Percentiles rank a stretch among this genome's conserved stretches.
Evolutionary conservation across 2,888 invertebrate species (phyloP).

Genomic region (Synanthedon vespiformis): DNA sequence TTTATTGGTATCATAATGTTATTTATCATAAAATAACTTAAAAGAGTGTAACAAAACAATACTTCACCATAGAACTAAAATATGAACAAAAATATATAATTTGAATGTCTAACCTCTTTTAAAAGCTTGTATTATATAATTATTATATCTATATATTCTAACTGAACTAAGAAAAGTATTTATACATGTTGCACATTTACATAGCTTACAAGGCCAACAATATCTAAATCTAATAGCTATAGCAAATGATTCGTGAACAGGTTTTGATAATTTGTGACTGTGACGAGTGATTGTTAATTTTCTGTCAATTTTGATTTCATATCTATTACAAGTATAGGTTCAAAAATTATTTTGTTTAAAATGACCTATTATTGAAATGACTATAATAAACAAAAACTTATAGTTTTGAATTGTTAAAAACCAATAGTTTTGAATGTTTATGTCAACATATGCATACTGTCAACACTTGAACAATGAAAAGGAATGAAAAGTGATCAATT

Average conservation of each 20-base stretch:
- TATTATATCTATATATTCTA: conserved; percentile 4
- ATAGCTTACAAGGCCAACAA: conserved; percentile 54
- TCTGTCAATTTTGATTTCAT: background rate
- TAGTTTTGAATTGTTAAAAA: background rate
- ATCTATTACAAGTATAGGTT: background rate
- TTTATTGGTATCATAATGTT: conserved; percentile 34
- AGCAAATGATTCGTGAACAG: conserved; percentile 15
- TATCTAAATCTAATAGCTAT: conserved; percentile 2
- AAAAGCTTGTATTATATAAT: conserved; percentile 12
- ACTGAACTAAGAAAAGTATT: conserved; percentile 39
- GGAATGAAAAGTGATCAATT: no score
- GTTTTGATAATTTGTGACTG: background rate
- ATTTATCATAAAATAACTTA: conserved; percentile 40
- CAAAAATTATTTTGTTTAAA: background rate
- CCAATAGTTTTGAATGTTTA: no score
- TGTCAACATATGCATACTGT: no score
- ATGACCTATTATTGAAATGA: no score
- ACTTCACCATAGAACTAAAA: conserved; percentile 43
- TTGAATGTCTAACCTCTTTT: conserved; percentile 31
- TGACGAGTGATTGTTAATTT: background rate
- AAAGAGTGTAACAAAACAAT: conserved; percentile 56
- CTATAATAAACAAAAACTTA: no score
- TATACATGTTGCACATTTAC: conserved; percentile 59
- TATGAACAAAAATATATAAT: conserved; percentile 36
- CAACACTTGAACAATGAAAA: no score